These are phyloP conservation scores for Notarius quadriscutis DNA, from an alignment of 2,113 vertebrate genomes.

Conservation along the genomic window DNA sequence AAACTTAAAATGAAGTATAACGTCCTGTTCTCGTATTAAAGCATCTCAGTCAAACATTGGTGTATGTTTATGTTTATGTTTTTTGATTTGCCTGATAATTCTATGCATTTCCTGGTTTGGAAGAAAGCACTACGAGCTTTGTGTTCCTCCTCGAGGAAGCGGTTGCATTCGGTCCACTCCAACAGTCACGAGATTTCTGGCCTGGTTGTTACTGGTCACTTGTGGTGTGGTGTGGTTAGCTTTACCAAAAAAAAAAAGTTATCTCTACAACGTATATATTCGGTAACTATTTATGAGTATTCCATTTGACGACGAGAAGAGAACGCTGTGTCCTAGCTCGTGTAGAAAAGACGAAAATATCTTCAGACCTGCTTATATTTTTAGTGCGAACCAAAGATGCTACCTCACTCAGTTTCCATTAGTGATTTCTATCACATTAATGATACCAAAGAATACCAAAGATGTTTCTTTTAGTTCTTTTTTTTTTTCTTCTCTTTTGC, in stretches of 20 bases:
- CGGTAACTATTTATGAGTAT: slow-evolving; percentile 78
- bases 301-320: slow-evolving; percentile 73
- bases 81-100: slow-evolving; percentile 51
- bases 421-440: slow-evolving; percentile 99
- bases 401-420: slow-evolving; percentile 99
- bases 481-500: slow-evolving; percentile 76
- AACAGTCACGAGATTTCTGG: slow-evolving; percentile 70
- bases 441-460: slow-evolving; percentile 99
- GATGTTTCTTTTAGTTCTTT: slow-evolving; percentile 84
- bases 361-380: slow-evolving; percentile 95
- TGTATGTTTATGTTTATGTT: neutral
- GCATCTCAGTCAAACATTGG: neutral
- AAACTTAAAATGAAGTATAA: neutral
- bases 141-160: slow-evolving; percentile 70
- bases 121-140: slow-evolving; percentile 89
- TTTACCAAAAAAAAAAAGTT: slow-evolving; percentile 68
- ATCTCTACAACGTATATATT: slow-evolving; percentile 60
- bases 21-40: neutral
- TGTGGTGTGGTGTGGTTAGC: slow-evolving; percentile 79
- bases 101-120: slow-evolving; percentile 95
- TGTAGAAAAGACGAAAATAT: slow-evolving; percentile 68
- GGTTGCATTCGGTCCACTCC: slow-evolving; percentile 73
- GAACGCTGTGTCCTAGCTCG: slow-evolving; percentile 79
- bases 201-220: slow-evolving; percentile 74
- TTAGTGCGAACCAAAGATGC: slow-evolving; percentile 99